phyloP scores from a whole-genome alignment of 2,888 invertebrate species.

The Lycaena phlaeas region DNA sequence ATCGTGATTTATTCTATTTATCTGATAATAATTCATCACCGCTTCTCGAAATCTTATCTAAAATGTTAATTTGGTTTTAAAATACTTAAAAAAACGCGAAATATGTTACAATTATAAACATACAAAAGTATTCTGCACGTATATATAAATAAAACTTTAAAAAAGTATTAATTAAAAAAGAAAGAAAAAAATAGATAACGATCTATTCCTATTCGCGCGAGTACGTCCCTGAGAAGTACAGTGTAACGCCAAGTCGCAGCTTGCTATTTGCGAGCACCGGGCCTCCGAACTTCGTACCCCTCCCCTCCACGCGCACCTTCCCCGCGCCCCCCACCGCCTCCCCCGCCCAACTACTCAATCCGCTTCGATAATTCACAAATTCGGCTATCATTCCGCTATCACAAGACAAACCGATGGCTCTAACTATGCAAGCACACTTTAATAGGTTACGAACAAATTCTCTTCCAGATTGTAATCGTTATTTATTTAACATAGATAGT shows the following conservation, averaged over 20 bases:
- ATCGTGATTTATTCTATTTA: no score
- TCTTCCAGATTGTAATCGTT: not conserved
- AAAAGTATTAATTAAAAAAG: not conserved
- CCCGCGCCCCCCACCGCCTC: slow-evolving; percentile 15
- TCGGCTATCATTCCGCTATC: slow-evolving; percentile 29
- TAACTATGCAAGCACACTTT: slow-evolving; percentile 10
- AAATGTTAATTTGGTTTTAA: no score
- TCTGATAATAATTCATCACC: no score
- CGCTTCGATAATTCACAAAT: slow-evolving; percentile 37
- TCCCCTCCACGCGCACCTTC: slow-evolving; percentile 8
- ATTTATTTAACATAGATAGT: no score
- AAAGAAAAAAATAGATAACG: not conserved
- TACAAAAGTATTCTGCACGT: no score
- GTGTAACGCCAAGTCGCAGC: slow-evolving; percentile 61
- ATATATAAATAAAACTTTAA: no score
- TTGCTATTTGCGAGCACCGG: slow-evolving; percentile 61
- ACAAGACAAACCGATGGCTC: slow-evolving; percentile 13
- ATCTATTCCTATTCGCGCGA: slow-evolving; percentile 10
- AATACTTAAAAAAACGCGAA: no score
- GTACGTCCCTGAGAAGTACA: slow-evolving; percentile 53
- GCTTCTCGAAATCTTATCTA: no score
- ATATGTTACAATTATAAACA: no score
- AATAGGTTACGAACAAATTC: not conserved
- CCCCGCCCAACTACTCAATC: slow-evolving; percentile 29
- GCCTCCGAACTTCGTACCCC: slow-evolving; percentile 40